Conservation (phyloP, 2,113 vertebrate genomes). For the Forbesichthys papilliferus region DNA sequence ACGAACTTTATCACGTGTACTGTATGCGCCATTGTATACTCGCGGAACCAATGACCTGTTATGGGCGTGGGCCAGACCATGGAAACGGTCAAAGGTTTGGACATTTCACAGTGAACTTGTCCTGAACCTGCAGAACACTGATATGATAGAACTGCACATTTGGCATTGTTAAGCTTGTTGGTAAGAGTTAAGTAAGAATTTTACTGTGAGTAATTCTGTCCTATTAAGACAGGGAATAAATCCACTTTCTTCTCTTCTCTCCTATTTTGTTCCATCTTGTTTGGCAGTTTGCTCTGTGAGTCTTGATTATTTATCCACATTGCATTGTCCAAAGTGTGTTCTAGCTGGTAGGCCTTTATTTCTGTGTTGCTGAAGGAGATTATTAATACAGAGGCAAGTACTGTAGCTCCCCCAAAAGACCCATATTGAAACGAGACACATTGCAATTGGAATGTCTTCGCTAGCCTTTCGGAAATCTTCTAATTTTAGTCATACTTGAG, state of each 20-base stretch:
- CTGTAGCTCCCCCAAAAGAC: conserved; percentile 38
- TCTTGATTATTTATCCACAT: conserved; percentile 38
- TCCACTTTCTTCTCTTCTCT: not conserved
- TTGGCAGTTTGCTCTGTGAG: conserved; percentile 46
- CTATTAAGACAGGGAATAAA: not conserved
- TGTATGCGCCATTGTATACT: too few species aligned
- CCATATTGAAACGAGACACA: not conserved
- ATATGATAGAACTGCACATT: too few species aligned
- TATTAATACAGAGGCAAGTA: conserved; percentile 54
- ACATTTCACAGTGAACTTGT: not conserved
- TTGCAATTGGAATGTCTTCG: conserved; percentile 24
- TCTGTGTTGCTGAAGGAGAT: conserved; percentile 56
- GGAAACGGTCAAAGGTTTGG: too few species aligned
- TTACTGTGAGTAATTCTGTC: not conserved
- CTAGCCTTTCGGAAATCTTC: conserved; percentile 28
- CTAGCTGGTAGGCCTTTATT: conserved; percentile 38
- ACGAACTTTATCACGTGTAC: conserved; percentile 21
- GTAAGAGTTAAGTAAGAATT: too few species aligned
- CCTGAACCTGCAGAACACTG: conserved; percentile 1
- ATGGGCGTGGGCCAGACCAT: too few species aligned
- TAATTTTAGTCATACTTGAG: conserved; percentile 17
- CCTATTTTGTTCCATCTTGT: conserved; percentile 23
- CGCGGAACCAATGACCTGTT: too few species aligned
- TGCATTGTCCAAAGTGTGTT: conserved; percentile 25
- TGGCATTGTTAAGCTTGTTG: too few species aligned